Percentiles rank a stretch among this genome's conserved stretches.
phyloP scores from a whole-genome alignment of 1,140 invertebrate species.

The Dendrolimus punctatus region DNA sequence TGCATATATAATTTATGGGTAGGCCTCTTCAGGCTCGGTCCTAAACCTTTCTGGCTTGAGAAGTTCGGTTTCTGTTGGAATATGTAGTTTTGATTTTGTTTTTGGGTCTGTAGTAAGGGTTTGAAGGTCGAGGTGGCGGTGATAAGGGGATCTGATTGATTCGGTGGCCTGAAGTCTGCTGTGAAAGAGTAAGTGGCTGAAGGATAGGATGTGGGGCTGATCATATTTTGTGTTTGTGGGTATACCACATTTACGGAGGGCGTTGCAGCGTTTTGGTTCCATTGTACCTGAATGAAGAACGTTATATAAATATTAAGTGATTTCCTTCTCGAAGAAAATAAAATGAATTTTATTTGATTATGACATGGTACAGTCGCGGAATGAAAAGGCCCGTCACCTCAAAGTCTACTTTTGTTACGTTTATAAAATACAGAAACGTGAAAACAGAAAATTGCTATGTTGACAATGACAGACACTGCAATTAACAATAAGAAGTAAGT shows the following conservation, averaged over 20 bases:
- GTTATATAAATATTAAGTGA: not conserved
- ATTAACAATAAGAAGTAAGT: no score
- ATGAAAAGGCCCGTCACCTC: no score
- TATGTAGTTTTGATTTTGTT: slow-evolving; percentile 47
- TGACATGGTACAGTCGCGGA: no score
- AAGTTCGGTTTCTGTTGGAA: slow-evolving; percentile 55
- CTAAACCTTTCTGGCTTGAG: slow-evolving; percentile 33
- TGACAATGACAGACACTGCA: no score
- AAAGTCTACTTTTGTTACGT: no score
- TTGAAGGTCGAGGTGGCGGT: slow-evolving; percentile 67
- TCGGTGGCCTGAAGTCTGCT: slow-evolving; percentile 81
- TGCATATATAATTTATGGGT: slow-evolving; percentile 50
- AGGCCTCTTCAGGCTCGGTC: slow-evolving; percentile 40
- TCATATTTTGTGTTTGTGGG: slow-evolving; percentile 73
- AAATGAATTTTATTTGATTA: no score
- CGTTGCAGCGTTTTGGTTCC: slow-evolving; percentile 74
- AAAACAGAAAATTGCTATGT: no score
- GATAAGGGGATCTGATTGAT: slow-evolving; percentile 64
- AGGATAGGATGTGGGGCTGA: slow-evolving; percentile 76
- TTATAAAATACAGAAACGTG: no score
- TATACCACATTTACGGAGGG: slow-evolving; percentile 74
- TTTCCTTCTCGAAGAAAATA: no score
- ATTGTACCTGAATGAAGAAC: slow-evolving; percentile 72
- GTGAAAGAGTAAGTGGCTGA: slow-evolving; percentile 84
- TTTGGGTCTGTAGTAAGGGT: slow-evolving; percentile 59